Evolutionary conservation across 1,140 invertebrate genomes (phyloP).

Genomic region (Ruditapes philippinarum): DNA sequence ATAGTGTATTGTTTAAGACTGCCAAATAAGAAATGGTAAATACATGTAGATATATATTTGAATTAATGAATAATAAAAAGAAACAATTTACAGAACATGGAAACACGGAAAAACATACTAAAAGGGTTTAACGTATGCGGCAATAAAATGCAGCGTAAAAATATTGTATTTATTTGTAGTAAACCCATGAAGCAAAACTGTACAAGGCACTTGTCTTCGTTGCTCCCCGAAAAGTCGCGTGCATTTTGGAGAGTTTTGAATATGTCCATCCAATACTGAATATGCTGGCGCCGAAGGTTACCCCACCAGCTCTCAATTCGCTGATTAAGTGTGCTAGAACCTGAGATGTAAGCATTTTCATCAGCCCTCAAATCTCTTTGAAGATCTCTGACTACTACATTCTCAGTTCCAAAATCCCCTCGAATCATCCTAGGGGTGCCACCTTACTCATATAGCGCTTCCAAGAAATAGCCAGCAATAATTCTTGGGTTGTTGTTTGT

Average conservation of each 20-base stretch:
- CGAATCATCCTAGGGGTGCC: slow-evolving; percentile 54
- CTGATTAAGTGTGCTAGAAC: slow-evolving; percentile 71
- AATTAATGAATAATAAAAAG: too few relatives aligned
- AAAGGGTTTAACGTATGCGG: too few relatives aligned
- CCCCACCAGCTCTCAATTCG: slow-evolving; percentile 71
- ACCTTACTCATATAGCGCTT: slow-evolving; percentile 63
- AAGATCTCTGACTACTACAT: slow-evolving; percentile 63
- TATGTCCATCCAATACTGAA: slow-evolving; percentile 67
- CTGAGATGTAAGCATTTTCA: too few relatives aligned
- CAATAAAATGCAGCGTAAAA: too few relatives aligned
- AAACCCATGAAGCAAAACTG: slow-evolving; percentile 66
- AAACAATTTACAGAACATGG: too few relatives aligned
- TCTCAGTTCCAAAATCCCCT: slow-evolving; percentile 72
- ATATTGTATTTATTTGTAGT: slow-evolving; percentile 65
- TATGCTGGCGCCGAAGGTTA: slow-evolving; percentile 51
- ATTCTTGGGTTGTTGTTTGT: slow-evolving; percentile 78
- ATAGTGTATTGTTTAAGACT: too few relatives aligned
- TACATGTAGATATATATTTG: too few relatives aligned
- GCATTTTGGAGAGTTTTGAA: slow-evolving; percentile 36
- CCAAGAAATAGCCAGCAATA: slow-evolving; percentile 76
- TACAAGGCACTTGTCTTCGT: slow-evolving; percentile 62
- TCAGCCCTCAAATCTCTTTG: slow-evolving; percentile 65
- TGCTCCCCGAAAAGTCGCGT: slow-evolving; percentile 32
- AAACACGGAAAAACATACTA: too few relatives aligned
- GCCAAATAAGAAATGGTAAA: too few relatives aligned